Base-by-base conservation (phyloP, 2,797 vertebrate species). In the Spinibarbus caldwelli region DNA sequence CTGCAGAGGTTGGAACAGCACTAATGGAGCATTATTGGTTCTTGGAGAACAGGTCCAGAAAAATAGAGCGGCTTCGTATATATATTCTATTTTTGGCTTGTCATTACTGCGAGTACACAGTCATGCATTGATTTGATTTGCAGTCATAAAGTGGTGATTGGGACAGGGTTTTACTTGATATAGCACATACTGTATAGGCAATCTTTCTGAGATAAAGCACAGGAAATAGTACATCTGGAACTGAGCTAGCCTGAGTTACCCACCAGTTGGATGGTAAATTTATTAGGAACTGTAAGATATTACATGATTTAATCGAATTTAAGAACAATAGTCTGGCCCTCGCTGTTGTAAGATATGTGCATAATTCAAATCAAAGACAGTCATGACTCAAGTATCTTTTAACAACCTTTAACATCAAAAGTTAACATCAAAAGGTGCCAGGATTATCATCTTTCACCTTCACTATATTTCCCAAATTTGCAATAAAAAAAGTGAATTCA, bases 101-200 rank as follows among this genome's bases (percentile, higher is more conserved):
- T 71, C 21, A 34, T 80, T 45, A n/a, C 19, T 8, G 21, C 2
- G 6, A 49, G 77, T 36, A 62, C 57, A 62, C 68, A 21, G 54
- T 64, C 10, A 5, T 62, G 15, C 41, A 26, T 62, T 85, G 52
- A 85, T 85, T 80, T 80, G 77, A 83, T 83, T 76, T 52, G 71
- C 71, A 77, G 43, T 70, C 17, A 76, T 67, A 41, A 68, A 72
- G 41, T 72, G 67, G 52, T 29, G 67, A 73, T 80, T 38, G 72
- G 76, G 41, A 36, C 29, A 49, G 41, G 9, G 77, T 64, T 79
- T 79, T 31, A 62, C 76, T 64, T 23, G 67, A 64, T 80, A 29
- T 26, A 49, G 21, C 76, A 26, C 49, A 84, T 43, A 54, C 41
- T 29, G 23, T 38, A 68, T 49, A 71, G 76, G 47, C 17, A 47